Conservation (phyloP, 2,888 invertebrate species). For the Leptopilina drosophilae region DNA sequence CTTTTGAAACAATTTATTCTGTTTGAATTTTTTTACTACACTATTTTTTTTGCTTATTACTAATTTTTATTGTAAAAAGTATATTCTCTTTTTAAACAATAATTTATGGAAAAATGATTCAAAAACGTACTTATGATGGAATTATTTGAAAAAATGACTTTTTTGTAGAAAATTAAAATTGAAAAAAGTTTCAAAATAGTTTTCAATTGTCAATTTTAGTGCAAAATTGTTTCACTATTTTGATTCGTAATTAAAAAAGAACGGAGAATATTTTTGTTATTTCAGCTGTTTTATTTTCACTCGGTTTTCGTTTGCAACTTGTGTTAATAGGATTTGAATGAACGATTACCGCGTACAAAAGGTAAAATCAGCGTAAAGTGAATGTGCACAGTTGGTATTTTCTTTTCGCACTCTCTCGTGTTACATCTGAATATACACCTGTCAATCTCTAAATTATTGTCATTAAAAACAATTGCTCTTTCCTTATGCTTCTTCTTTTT, state of each 20-base stretch:
- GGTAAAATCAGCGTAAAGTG: slow-evolving; percentile 27
- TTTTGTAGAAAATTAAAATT: too few species aligned
- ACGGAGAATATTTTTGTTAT: background rate
- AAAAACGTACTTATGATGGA: too few species aligned
- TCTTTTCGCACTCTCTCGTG: slow-evolving; percentile 12
- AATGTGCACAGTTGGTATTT: slow-evolving; percentile 22
- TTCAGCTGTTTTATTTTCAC: slow-evolving; percentile 19
- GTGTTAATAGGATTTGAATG: slow-evolving; percentile 33
- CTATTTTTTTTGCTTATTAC: too few species aligned
- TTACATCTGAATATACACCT: slow-evolving; percentile 12
- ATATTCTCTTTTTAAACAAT: too few species aligned
- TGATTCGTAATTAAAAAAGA: background rate
- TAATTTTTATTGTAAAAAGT: too few species aligned
- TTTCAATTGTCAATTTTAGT: too few species aligned
- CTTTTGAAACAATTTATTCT: too few species aligned
- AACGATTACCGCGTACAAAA: background rate
- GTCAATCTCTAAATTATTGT: background rate
- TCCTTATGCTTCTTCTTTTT: background rate
- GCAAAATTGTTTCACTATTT: background rate
- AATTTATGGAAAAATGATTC: too few species aligned
- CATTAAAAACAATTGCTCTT: too few species aligned
- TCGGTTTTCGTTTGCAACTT: slow-evolving; percentile 1
- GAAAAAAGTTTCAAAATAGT: too few species aligned
- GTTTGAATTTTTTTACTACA: too few species aligned
- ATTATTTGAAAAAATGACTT: too few species aligned